Evolutionary conservation across 2,888 invertebrate genomes (phyloP).

Genomic region (Caenorhabditis zanzibari): DNA sequence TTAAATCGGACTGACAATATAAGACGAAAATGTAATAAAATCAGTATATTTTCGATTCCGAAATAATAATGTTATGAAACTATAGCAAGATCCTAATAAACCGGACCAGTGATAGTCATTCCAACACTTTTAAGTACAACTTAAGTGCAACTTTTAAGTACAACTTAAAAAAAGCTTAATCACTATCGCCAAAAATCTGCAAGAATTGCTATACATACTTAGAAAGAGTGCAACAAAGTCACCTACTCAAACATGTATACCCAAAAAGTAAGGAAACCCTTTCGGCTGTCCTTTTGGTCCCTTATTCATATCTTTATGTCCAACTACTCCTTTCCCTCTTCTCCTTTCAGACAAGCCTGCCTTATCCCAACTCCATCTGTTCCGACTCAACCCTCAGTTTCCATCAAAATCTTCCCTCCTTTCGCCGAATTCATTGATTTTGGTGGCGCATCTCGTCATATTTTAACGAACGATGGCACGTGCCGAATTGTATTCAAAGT

Average conservation of each 20-base stretch:
- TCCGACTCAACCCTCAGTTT: conserved; percentile 60
- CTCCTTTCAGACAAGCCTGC: conserved; percentile 50
- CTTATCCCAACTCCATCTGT: conserved; percentile 51
- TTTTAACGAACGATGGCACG: conserved; percentile 71
- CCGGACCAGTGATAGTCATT: no score
- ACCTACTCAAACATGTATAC: conserved; percentile 42
- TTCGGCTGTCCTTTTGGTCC: conserved; percentile 23
- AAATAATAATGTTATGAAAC: no score
- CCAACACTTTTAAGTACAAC: no score
- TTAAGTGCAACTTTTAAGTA: no score
- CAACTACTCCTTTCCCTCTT: background rate
- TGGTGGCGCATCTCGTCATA: conserved; percentile 74
- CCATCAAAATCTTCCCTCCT: conserved; percentile 70
- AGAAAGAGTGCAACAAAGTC: conserved; percentile 5
- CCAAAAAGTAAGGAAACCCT: conserved; percentile 8
- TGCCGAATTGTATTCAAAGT: conserved; percentile 74
- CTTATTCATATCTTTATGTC: conserved; percentile 14
- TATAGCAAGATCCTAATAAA: no score
- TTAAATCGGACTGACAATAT: no score
- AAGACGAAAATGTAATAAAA: no score
- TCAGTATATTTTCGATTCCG: no score
- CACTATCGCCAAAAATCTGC: background rate
- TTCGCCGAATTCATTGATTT: conserved; percentile 77
- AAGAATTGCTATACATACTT: conserved; percentile 14
- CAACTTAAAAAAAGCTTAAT: background rate